These are phyloP conservation scores for Acanthochromis polyacanthus DNA, from an alignment of 2,113 vertebrate genomes.

Conservation along the genomic window DNA sequence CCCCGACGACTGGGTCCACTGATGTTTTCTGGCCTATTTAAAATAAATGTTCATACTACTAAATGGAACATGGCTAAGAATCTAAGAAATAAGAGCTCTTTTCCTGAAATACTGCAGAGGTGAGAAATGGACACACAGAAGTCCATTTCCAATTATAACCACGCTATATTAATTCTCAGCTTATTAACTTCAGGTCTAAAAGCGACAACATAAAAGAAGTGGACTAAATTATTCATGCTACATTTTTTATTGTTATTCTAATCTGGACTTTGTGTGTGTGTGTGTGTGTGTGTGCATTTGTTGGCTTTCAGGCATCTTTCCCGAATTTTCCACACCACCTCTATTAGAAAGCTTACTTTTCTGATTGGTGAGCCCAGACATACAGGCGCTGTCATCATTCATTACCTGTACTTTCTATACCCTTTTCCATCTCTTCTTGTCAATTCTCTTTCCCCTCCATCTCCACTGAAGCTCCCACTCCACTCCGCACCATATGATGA, in stretches of 20 bases:
- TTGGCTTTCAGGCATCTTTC: constrained; percentile 13
- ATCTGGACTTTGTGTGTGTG: not conserved
- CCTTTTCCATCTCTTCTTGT: constrained; percentile 58
- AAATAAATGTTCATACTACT: not conserved
- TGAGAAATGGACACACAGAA: not conserved
- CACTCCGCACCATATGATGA: constrained; percentile 73
- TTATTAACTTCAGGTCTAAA: constrained; percentile 27
- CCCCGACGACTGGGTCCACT: not conserved
- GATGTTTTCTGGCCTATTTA: not conserved
- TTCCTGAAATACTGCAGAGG: not conserved
- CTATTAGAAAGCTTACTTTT: not conserved
- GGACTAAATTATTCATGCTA: not conserved
- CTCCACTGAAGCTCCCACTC: constrained; percentile 61
- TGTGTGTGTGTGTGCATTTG: not conserved
- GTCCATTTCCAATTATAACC: not conserved
- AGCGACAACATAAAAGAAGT: not conserved
- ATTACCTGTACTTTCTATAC: constrained; percentile 59
- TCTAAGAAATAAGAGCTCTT: not conserved
- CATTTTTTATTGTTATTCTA: not conserved
- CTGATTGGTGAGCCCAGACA: constrained; percentile 64
- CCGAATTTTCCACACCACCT: not conserved
- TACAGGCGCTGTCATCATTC: constrained; percentile 53
- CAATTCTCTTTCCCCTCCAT: constrained; percentile 62
- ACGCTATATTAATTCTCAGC: not conserved
- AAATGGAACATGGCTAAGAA: not conserved